Base-by-base conservation (phyloP, 2,113 vertebrate species). In the Anhinga anhinga region DNA sequence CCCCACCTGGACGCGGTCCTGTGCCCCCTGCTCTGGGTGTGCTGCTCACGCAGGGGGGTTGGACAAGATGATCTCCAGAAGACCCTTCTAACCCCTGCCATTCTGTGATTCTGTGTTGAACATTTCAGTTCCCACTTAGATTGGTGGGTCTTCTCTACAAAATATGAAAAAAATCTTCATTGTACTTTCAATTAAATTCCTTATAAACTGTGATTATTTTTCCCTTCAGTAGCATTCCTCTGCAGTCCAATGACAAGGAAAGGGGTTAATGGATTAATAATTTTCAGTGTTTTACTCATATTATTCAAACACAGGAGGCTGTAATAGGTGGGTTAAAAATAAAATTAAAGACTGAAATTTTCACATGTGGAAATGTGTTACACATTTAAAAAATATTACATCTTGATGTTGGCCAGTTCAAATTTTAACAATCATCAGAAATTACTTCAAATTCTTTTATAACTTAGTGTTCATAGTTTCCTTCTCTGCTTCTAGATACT, bases 291-390 rank as follows among this genome's bases (percentile, higher is more conserved):
- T 86, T 82, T 40, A 59, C 72, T 82, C 0, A 0, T 76, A 55
- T 19, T 74, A 29, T 27, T 70, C 7, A 71, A 86, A 78, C 9
- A 55, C 4, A 59, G 6, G 1, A 49, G n/a, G 5, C 9, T 86
- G 25, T 10, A 42, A 76, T 92, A 84, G 5, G 4, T 26, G 1
- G 8, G 2, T 36, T 67, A 78, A 82, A 88, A 63, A 53, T 58
- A 42, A 76, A 73, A 67, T 9, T 62, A 79, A 81, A 47, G 13
- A 22, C 19, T 66, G 22, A 42, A 72, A 30, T 61, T 82, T 62
- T 80, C 15, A 29, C 0, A 0, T 34, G 4, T 63, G 12, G 15
- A 55, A 53, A 58, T 36, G 9, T 4, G 2, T 50, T 76, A 23
- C 9, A 30, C 5, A 6, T n/a, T 34, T 70, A 3, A 81, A 86